These are phyloP conservation scores for Procambarus clarkii DNA, from an alignment of 1,140 invertebrate genomes.

Conservation along the genomic window DNA sequence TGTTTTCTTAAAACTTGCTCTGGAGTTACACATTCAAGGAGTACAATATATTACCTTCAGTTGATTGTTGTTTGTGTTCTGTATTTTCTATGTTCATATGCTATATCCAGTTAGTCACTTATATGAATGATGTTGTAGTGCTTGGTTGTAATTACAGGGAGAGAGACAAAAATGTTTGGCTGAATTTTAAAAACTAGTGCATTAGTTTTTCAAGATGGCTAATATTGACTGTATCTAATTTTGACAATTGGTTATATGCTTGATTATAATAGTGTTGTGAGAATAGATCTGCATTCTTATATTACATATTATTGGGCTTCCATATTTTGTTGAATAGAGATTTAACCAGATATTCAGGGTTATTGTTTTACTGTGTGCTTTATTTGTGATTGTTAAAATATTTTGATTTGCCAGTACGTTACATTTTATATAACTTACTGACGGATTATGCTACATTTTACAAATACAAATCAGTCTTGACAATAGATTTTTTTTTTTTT, in stretches of 20 bases:
- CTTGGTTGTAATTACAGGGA: neutral
- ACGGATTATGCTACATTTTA: neutral
- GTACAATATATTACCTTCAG: neutral
- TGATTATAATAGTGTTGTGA: neutral
- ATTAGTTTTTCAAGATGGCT: too few relatives aligned
- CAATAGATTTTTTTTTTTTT: neutral
- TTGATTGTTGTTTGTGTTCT: neutral
- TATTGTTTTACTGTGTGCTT: neutral
- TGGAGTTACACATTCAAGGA: neutral
- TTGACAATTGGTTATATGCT: conserved; percentile 2
- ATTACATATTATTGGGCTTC: conserved; percentile 43
- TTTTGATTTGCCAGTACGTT: neutral
- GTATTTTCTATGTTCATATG: neutral
- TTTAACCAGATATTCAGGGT: conserved; percentile 1
- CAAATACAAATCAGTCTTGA: neutral
- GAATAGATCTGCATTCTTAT: conserved; percentile 15
- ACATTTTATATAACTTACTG: neutral
- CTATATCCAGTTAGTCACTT: neutral
- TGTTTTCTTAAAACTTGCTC: neutral
- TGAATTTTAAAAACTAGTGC: neutral
- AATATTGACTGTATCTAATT: too few relatives aligned
- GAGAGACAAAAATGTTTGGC: neutral
- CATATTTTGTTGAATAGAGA: conserved; percentile 42
- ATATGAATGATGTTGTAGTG: neutral
- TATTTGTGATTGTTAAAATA: neutral